phyloP scores from a whole-genome alignment of 2,113 vertebrate genomes.

The Corydoras sp. region DNA sequence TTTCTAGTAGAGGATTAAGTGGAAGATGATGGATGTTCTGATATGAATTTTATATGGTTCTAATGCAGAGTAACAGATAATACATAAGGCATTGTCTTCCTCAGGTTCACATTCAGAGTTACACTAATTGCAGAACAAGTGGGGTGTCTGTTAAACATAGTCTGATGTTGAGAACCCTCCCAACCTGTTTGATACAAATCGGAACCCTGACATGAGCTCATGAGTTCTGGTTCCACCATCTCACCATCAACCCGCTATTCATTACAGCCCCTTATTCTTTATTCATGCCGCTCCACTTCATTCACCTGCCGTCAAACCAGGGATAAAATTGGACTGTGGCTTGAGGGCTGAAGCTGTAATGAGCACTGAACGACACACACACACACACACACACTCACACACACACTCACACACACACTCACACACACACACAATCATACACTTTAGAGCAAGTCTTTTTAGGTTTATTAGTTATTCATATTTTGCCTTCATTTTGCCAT shows the following conservation, averaged over 20 bases:
- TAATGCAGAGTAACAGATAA: no score
- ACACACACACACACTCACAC: not conserved
- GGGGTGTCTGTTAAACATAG: no score
- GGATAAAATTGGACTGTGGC: constrained; percentile 53
- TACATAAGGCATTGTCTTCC: no score
- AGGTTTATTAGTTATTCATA: not conserved
- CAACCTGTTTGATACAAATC: constrained; percentile 11
- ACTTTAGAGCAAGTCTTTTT: not conserved
- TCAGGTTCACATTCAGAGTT: not conserved
- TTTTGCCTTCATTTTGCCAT: not conserved
- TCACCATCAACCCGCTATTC: constrained; percentile 56
- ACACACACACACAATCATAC: not conserved
- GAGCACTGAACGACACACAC: not conserved
- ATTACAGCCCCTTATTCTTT: constrained; percentile 62
- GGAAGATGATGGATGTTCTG: no score
- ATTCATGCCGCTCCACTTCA: constrained; percentile 51
- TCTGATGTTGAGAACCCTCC: not conserved
- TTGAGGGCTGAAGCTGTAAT: constrained; percentile 12
- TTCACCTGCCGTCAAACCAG: constrained; percentile 62
- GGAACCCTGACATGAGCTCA: constrained; percentile 27
- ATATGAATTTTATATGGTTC: no score
- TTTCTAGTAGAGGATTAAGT: no score
- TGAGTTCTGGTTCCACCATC: constrained; percentile 36
- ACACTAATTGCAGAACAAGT: constrained; percentile 2
- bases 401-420: not conserved